A percentile compares a stretch with the other conserved stretches of the same genome.
These are phyloP conservation scores for Cheilosia soror DNA, from an alignment of 2,888 invertebrate genomes.

Conservation along the genomic window DNA sequence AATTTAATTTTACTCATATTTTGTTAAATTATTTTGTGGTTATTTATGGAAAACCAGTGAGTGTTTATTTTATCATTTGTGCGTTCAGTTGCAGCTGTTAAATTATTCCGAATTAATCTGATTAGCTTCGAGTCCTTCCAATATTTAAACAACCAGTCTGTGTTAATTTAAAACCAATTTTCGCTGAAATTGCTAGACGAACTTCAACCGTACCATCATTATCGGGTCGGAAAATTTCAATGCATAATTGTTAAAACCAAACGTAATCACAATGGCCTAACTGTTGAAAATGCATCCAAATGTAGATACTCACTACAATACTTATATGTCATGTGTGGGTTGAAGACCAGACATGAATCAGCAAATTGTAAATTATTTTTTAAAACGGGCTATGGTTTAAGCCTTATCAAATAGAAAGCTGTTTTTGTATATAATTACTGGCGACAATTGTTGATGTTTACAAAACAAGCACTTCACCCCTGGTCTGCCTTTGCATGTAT, in stretches of 20 bases:
- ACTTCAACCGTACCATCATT: conserved; percentile 41
- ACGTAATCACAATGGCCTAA: conserved; percentile 57
- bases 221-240: conserved; percentile 39
- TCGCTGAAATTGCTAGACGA: conserved; percentile 34
- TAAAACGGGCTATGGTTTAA: conserved; percentile 26
- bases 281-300: conserved; percentile 48
- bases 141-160: conserved; percentile 61
- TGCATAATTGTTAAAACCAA: conserved; percentile 59
- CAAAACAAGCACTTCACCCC: conserved; percentile 41
- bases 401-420: conserved; percentile 50
- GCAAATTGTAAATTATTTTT: conserved; percentile 45
- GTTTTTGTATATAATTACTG: conserved; percentile 64
- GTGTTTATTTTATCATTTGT: conserved; percentile 59
- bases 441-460: conserved; percentile 52
- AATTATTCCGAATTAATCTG: conserved; percentile 73
- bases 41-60: conserved; percentile 54
- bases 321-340: background rate
- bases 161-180: conserved; percentile 74
- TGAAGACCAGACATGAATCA: conserved; percentile 1
- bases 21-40: background rate
- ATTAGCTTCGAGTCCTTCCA: conserved; percentile 64
- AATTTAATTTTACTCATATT: background rate
- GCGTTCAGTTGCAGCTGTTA: conserved; percentile 61
- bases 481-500: background rate
- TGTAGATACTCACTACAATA: background rate